Evolutionary conservation across 2,888 invertebrate species (phyloP), one percentile per base, ranked within the genome.

Genomic region (Hartigia nigra): DNA sequence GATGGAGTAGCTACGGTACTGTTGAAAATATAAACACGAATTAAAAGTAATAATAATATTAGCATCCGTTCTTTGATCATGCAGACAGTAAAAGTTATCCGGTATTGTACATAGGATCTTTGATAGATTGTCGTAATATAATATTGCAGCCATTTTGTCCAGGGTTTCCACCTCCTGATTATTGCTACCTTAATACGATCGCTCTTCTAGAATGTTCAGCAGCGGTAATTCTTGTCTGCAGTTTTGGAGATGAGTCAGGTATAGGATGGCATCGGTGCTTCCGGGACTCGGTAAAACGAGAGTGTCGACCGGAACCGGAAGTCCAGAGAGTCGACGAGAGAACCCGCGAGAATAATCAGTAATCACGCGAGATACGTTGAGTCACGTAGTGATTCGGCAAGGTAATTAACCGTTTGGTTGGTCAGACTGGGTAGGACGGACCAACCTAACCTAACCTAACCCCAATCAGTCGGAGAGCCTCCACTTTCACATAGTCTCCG

Each of bases 311-410:
- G 55, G 55, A 23, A 55, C 23, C 55, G 55, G 55, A 55, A 55
- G 2, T 55, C 23, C 55, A 9, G 55, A 23, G 55, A 55, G 9
- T 55, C 55, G 55, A 23, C 2, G 55, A 55, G 55, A 55, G 55
- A 55, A 23, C 23, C 55, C 55, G 23, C 55, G 23, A 55, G 55
- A 23, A 55, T 55, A 55, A 55, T 55, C 55, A 55, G 34, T 72
- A 72, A 72, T 72, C 72, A 72, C 32, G 34, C 80, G 79, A 81
- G 82, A 82, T 83, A 75, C 81, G 81, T 79, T 74, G 80, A 83
- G 84, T 83, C 84, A 83, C 84, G 83, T 84, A 83, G 81, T 80
- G 81, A 83, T 83, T 82, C 81, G 76, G 83, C 83, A 83, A 81
- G 82, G 83, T 84, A 84, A 82, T 84, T 82, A 82, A 80, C 76